phyloP scores from a whole-genome alignment of 2,113 vertebrate species.

The Oreochromis tanganicae region DNA sequence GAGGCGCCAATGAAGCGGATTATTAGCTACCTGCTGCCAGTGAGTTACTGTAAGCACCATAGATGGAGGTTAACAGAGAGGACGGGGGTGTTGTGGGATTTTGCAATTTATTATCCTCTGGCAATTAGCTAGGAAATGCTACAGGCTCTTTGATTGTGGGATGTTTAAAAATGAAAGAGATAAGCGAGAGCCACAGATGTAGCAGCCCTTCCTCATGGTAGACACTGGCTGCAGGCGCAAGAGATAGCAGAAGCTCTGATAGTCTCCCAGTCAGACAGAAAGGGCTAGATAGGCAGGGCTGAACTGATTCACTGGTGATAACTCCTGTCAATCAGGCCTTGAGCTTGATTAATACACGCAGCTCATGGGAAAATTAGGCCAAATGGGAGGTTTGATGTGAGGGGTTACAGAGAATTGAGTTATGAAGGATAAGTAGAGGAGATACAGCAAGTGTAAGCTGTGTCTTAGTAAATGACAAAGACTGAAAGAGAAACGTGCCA shows the following conservation, averaged over 20 bases:
- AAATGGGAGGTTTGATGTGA: conserved; percentile 39
- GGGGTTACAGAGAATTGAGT: conserved; percentile 37
- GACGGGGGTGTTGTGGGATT: neutral
- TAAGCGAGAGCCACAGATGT: conserved; percentile 60
- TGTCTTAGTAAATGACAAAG: conserved; percentile 27
- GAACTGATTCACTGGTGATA: conserved; percentile 60
- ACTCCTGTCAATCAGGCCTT: conserved; percentile 68
- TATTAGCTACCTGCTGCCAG: conserved; percentile 51
- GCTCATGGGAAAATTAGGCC: conserved; percentile 51
- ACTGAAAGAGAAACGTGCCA: conserved; percentile 7
- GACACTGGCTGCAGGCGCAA: conserved; percentile 61
- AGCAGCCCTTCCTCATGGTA: conserved; percentile 53
- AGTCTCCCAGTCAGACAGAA: conserved; percentile 51
- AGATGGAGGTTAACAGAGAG: conserved; percentile 25
- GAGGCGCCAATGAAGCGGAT: conserved; percentile 26
- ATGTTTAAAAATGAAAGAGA: conserved; percentile 69
- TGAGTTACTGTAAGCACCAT: conserved; percentile 14
- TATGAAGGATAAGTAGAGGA: conserved; percentile 19
- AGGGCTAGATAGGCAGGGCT: conserved; percentile 49
- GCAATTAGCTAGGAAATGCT: conserved; percentile 72
- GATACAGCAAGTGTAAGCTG: neutral
- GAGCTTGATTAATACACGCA: conserved; percentile 60
- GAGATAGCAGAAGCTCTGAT: conserved; percentile 67
- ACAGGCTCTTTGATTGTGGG: conserved; percentile 65
- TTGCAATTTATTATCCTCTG: conserved; percentile 66